phyloP scores from a whole-genome alignment of 2,797 vertebrate genomes.

The Sus cebifrons region DNA sequence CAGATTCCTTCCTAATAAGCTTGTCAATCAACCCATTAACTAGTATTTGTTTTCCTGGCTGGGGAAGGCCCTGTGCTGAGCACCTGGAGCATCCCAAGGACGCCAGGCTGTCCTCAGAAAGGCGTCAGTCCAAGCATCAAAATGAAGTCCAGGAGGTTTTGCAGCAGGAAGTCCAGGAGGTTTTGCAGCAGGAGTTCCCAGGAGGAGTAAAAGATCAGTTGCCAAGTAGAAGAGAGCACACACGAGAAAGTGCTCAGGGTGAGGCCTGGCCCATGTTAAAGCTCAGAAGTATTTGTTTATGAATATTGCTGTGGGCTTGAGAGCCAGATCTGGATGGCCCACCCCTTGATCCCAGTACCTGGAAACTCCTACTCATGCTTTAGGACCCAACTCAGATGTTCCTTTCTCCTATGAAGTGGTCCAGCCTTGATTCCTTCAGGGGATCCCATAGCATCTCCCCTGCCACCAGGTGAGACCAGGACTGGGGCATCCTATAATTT shows the following conservation, averaged over 20 bases:
- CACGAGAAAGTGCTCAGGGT: neutral
- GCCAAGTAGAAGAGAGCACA: neutral
- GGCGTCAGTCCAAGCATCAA: accelerated
- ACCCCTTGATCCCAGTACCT: neutral
- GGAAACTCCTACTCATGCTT: neutral
- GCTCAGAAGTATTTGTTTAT: neutral
- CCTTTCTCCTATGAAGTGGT: no score
- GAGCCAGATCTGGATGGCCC: neutral
- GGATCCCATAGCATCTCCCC: neutral
- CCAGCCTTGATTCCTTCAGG: neutral
- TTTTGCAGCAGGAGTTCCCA: accelerated
- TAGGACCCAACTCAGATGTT: neutral
- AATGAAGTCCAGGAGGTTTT: neutral
- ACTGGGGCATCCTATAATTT: neutral
- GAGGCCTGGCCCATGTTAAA: neutral
- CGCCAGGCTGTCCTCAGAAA: neutral
- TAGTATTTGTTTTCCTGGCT: neutral
- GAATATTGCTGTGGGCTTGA: neutral
- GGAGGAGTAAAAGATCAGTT: neutral
- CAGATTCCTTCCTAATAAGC: neutral
- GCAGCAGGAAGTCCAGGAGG: accelerated
- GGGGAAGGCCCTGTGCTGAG: neutral
- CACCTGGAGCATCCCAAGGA: neutral
- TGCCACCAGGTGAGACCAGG: neutral
- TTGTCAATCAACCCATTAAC: neutral